A percentile compares a stretch with the other conserved stretches of the same genome.
phyloP scores from a whole-genome alignment of 2,888 invertebrate genomes.

The Lagria hirta region DNA sequence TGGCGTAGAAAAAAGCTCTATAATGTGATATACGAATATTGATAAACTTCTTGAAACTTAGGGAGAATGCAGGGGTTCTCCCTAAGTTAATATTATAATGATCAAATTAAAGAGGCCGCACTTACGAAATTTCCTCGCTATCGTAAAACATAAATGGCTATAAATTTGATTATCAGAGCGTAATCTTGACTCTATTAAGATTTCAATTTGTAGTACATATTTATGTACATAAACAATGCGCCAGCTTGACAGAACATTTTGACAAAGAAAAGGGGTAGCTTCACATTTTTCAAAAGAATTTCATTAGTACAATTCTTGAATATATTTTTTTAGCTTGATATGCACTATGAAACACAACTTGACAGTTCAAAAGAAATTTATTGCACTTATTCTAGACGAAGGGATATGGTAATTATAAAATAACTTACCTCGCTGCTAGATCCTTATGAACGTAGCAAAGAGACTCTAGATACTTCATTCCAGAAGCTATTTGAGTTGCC shows the following conservation, averaged over 20 bases:
- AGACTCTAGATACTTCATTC: slow-evolving; percentile 87
- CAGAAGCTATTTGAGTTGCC: slow-evolving; percentile 85
- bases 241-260: slow-evolving; percentile 34
- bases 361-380: slow-evolving; percentile 34
- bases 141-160: slow-evolving; percentile 27
- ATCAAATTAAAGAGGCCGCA: slow-evolving; percentile 27
- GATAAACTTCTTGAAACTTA: slow-evolving; percentile 29
- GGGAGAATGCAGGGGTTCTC: slow-evolving; percentile 20
- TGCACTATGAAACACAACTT: slow-evolving; percentile 39
- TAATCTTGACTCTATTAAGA: slow-evolving; percentile 32
- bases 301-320: slow-evolving; percentile 33
- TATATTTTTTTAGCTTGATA: slow-evolving; percentile 34
- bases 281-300: slow-evolving; percentile 33
- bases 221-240: slow-evolving; percentile 40
- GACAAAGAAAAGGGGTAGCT: slow-evolving; percentile 16
- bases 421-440: slow-evolving; percentile 73
- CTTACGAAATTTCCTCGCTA: slow-evolving; percentile 23
- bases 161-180: slow-evolving; percentile 31
- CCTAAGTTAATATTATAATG: slow-evolving; percentile 32
- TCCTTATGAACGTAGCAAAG: slow-evolving; percentile 84
- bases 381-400: slow-evolving; percentile 28
- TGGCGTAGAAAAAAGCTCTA: slow-evolving; percentile 18
- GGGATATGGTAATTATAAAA: slow-evolving; percentile 32
- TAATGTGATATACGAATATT: slow-evolving; percentile 31
- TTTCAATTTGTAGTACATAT: slow-evolving; percentile 36